Evolutionary conservation across 2,113 vertebrate species (phyloP), one percentile per base, ranked within the genome.

Genomic region (Apodemus speciosus): DNA sequence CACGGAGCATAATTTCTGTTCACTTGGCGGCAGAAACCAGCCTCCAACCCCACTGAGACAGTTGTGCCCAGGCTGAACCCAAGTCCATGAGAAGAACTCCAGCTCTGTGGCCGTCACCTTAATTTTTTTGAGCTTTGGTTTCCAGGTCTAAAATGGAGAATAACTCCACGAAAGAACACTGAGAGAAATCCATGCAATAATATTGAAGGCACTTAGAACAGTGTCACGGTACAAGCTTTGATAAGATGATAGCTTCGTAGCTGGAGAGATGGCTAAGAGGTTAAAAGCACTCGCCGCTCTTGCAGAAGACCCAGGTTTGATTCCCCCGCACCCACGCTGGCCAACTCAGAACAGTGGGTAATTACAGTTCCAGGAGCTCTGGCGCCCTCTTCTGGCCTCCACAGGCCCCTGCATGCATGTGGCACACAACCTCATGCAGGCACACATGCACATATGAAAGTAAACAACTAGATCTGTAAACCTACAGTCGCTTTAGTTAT

Each of bases 11-110:
- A 51, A 9, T 46, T 25, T 83, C 51, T 60, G 10, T 15, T 25
- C 3, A 1, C 2, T 0, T 0, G 21, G 75, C 69, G 71, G 49
- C 6, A 56, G 23, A 75, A 76, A 0, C 15, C 8, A 32, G 51
- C 60, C 6, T 0, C 66, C 38, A 20, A 8, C 46, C 71, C 62
- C 18, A 2, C 0, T 0, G 60, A 72, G 68, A 46, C 9, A 27
- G 1, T 0, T 0, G 3, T 4, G 9, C 9, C 1, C 0, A 27
- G 38, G 6, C 69, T 51, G 23, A 9, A 11, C 40, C 25, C 20
- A 30, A 60, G n/a, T 13, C 3, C 32, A 3, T 2, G 2, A 43
- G 14, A 49, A 95, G 80, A 85, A 80, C 53, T 18, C 15, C 51
- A 58, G 1, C 23, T 46, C 3, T 23, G 3, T 43, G 30, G 0